Evolutionary conservation across 1,140 invertebrate genomes (phyloP).

Genomic region (Conus betulinus): DNA sequence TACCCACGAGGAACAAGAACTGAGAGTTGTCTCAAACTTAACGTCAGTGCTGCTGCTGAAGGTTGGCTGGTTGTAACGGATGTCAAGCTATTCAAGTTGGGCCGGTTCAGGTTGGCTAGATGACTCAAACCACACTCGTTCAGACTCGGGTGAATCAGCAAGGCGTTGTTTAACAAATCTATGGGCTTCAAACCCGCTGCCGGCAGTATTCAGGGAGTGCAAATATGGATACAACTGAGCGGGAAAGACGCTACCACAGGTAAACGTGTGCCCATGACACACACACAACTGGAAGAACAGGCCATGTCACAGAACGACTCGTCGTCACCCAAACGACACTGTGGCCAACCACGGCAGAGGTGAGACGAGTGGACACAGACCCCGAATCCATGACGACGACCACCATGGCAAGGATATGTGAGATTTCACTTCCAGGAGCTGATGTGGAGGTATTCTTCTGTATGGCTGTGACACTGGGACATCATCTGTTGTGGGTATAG

Average conservation of each 20-base stretch:
- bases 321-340: neutral
- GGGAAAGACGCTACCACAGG: neutral
- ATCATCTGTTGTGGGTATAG: too few species aligned
- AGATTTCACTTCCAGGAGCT: too few species aligned
- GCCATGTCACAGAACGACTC: neutral
- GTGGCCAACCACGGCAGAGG: neutral
- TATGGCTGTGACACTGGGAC: too few species aligned
- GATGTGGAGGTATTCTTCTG: too few species aligned
- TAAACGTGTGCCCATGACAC: neutral
- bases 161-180: neutral
- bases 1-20: neutral
- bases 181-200: neutral
- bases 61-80: neutral
- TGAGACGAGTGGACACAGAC: neutral
- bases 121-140: neutral
- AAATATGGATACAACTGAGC: neutral
- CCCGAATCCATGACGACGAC: too few species aligned
- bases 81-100: neutral
- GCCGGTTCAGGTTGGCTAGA: neutral
- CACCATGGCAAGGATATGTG: too few species aligned
- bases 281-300: neutral
- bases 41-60: neutral
- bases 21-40: neutral
- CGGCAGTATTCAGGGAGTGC: neutral
- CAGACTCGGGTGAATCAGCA: constrained; percentile 1